Conservation (phyloP, 2,888 invertebrate species). For the Ethmia dodecea region DNA sequence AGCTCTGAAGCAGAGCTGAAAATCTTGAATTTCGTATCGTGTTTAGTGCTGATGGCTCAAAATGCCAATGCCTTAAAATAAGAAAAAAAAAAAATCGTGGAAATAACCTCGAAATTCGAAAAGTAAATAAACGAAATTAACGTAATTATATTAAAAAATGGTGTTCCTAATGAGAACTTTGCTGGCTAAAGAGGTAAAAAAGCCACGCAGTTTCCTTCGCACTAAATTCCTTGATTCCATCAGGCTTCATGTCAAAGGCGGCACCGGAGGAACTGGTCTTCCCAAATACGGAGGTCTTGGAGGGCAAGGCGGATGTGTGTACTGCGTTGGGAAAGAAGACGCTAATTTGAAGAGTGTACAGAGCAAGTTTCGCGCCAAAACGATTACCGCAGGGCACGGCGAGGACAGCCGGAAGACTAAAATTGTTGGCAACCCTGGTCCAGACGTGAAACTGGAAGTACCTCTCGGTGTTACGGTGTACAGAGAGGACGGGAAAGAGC, state of each 20-base stretch:
- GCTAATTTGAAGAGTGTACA: slow-evolving; percentile 74
- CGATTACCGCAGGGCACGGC: slow-evolving; percentile 83
- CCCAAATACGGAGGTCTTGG: slow-evolving; percentile 93
- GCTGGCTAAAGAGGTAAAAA: slow-evolving; percentile 62
- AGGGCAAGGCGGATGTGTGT: slow-evolving; percentile 93
- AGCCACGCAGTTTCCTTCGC: slow-evolving; percentile 70
- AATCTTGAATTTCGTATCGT: no score
- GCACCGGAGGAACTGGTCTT: slow-evolving; percentile 84
- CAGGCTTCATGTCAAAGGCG: slow-evolving; percentile 87
- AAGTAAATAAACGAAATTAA: no score
- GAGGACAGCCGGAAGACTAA: slow-evolving; percentile 84
- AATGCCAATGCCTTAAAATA: no score
- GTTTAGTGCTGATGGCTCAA: no score
- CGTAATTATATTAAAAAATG: no score
- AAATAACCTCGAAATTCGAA: no score
- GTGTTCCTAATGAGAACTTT: slow-evolving; percentile 65
- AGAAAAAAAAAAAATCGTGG: no score
- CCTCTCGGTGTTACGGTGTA: slow-evolving; percentile 89
- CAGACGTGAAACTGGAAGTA: slow-evolving; percentile 83
- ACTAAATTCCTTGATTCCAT: slow-evolving; percentile 87
- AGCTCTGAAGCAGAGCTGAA: no score
- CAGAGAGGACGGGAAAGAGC: slow-evolving; percentile 79
- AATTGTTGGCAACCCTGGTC: slow-evolving; percentile 86
- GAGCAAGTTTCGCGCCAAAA: slow-evolving; percentile 71
- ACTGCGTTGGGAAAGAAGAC: slow-evolving; percentile 81